Evolutionary conservation across 2,888 invertebrate species (phyloP).

Genomic region (Trachelus stipa): DNA sequence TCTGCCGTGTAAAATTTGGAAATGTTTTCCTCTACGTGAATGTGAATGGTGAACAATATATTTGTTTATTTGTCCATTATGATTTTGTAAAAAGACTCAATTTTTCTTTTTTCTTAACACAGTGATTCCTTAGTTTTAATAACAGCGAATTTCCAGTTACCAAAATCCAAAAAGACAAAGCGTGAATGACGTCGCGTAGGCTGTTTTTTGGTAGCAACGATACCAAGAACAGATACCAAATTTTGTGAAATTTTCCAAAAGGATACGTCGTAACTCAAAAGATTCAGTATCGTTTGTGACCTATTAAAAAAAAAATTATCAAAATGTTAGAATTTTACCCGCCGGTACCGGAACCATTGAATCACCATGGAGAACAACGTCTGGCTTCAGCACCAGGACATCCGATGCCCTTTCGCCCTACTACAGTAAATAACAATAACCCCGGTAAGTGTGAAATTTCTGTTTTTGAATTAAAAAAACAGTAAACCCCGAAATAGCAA

Average conservation of each 20-base stretch:
- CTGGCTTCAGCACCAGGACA: constrained; percentile 34
- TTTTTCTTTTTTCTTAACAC: neutral
- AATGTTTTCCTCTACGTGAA: neutral
- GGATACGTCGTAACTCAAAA: neutral
- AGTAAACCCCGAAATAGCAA: neutral
- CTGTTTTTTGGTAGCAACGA: neutral
- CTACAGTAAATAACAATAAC: constrained; percentile 52
- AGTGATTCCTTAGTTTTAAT: neutral
- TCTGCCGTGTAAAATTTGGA: neutral
- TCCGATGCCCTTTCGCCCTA: constrained; percentile 49
- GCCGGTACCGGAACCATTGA: constrained; percentile 44
- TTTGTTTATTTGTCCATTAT: neutral
- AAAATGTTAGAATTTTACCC: constrained; percentile 80
- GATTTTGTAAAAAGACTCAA: neutral
- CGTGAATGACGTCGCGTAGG: neutral
- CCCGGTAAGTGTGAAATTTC: constrained; percentile 39
- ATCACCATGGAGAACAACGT: constrained; percentile 43
- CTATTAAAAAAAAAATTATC: neutral
- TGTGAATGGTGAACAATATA: neutral
- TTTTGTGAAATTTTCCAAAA: neutral
- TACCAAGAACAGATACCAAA: neutral
- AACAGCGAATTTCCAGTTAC: neutral
- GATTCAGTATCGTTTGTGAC: neutral
- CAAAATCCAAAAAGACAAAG: neutral
- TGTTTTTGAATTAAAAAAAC: neutral